Conservation (phyloP, 2,797 vertebrate species). For the Argentina silus region DNA sequence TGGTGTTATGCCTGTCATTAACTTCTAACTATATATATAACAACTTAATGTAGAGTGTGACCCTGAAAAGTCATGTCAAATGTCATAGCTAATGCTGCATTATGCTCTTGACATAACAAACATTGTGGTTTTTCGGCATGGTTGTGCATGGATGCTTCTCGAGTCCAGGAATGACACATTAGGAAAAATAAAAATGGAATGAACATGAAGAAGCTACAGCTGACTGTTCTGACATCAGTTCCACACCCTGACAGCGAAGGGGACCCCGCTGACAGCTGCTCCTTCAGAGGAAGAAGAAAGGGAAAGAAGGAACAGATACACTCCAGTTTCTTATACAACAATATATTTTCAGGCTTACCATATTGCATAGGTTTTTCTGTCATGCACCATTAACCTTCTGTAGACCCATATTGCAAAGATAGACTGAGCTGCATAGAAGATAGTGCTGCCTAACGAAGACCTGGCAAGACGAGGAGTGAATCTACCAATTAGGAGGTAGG, state of each 20-base stretch:
- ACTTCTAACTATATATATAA: no score
- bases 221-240: constrained; percentile 24
- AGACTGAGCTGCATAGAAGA: no score
- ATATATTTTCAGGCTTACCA: no score
- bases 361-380: no score
- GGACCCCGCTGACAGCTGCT: constrained; percentile 47
- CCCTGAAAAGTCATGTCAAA: neutral
- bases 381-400: no score
- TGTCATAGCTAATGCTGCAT: neutral
- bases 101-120: neutral
- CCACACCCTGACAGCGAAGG: constrained; percentile 40
- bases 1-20: no score
- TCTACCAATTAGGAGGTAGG: no score
- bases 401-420: no score
- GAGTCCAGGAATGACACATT: constrained; percentile 8
- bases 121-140: neutral
- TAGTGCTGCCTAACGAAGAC: no score
- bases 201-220: constrained; percentile 26
- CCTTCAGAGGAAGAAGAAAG: constrained; percentile 44
- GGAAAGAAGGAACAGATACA: neutral
- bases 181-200: constrained; percentile 47
- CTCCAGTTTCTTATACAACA: neutral
- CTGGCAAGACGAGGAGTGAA: no score
- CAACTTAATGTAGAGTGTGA: no score
- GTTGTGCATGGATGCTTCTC: neutral